Evolutionary conservation across 2,113 vertebrate species (phyloP).

Genomic region (Hydrolagus affinis): DNA sequence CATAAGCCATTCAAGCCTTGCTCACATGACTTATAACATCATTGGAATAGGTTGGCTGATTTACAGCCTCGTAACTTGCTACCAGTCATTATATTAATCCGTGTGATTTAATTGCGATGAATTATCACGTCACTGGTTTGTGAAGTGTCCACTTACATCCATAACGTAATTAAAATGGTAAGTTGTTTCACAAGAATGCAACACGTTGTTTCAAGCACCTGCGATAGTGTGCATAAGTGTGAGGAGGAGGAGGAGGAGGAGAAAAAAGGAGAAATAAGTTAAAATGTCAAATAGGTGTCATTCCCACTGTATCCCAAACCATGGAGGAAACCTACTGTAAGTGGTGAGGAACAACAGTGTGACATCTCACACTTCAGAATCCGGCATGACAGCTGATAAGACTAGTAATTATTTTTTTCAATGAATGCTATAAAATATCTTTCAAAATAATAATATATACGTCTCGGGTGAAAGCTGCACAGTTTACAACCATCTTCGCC

Average conservation of each 20-base stretch:
- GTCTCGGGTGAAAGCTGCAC: background rate
- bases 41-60: background rate
- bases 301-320: background rate
- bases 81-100: background rate
- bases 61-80: background rate
- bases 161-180: background rate
- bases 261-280: background rate
- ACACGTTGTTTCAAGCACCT: background rate
- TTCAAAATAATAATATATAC: background rate
- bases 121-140: background rate
- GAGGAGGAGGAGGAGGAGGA: background rate
- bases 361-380: background rate
- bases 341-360: background rate
- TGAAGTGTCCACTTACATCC: background rate
- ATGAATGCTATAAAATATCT: background rate
- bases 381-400: background rate
- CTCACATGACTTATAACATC: background rate
- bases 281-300: background rate
- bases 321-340: background rate
- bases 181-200: background rate
- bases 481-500: background rate
- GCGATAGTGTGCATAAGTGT: background rate
- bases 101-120: conserved; percentile 1
- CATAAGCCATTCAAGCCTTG: background rate
- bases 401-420: background rate